Base-by-base conservation (phyloP, 2,888 invertebrate species). In the Spialia ferax region DNA sequence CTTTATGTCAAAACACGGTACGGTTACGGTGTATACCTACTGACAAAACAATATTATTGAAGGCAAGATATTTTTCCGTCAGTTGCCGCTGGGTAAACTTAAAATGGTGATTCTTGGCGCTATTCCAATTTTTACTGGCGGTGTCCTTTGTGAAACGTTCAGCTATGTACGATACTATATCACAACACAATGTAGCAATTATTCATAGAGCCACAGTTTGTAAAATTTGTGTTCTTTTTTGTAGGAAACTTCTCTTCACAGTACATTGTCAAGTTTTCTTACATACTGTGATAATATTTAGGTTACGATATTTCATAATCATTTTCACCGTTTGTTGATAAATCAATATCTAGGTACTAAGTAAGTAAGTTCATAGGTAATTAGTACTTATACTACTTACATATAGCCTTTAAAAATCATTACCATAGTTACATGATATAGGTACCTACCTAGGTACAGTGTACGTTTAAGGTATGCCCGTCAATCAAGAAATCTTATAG, bases 91-190 rank as follows among this genome's bases (percentile, higher is more conserved):
- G 64, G 45, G 32, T 29, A 26, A 60, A 54, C 54, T 60, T 60
- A 45, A 54, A 66, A 66, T 29, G 29, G 38, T 60, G 60, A 45
- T 42, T 52, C 60, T 66, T 66, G 66, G 60, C 60, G 18, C 42
- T 20, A 26, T 6, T 60, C 60, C 59, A 66, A 54, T 60, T 65
- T 66, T 54, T 60, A 38, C 29, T 60, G 42, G 54, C 60, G 38
- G 59, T 60, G 75, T 79, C 76, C 78, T 78, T 79, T 77, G 74
- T 73, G 77, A 77, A 81, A 78, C 77, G 76, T 77, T 79, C 77
- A 70, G 71, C 66, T 71, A 69, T 73, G 72, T 71, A 68, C 71
- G 67, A 71, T 71, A 77, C 75, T 77, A 77, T 78, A 69, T 73
- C 70, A 70, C 69, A 70, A 68, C 54, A 69, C 71, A 74, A 67